These are phyloP conservation scores for Sminthurinus signatus DNA, from an alignment of 1,140 invertebrate species.

Conservation along the genomic window DNA sequence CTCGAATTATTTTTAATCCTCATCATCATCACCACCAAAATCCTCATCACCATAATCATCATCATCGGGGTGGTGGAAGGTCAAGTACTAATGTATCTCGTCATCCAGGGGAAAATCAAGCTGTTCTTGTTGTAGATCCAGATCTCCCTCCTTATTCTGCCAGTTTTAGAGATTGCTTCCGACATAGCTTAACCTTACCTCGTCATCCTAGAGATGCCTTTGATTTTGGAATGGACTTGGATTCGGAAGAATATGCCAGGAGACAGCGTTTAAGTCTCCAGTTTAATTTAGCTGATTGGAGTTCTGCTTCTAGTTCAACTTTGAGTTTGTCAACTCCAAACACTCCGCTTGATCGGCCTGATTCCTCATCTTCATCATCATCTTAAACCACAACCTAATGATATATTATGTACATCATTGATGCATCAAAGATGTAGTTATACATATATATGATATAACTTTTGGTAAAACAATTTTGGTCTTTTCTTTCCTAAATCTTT, in stretches of 20 bases:
- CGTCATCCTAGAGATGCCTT: slow-evolving; percentile 11
- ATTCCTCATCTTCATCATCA: slow-evolving; percentile 19
- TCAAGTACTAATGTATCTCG: no score
- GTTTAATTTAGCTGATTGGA: slow-evolving; percentile 31
- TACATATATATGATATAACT: no score
- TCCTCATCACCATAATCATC: neutral
- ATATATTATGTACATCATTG: neutral
- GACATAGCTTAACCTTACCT: slow-evolving; percentile 36
- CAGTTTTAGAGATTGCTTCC: slow-evolving; percentile 13
- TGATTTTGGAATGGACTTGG: neutral
- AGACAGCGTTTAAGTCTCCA: slow-evolving; percentile 30
- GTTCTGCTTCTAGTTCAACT: slow-evolving; percentile 37
- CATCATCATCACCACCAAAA: neutral
- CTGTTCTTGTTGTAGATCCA: neutral
- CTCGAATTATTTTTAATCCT: neutral
- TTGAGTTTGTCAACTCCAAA: slow-evolving; percentile 31
- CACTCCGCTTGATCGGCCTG: slow-evolving; percentile 14
- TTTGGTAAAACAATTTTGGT: neutral
- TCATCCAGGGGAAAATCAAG: no score
- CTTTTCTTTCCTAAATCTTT: neutral
- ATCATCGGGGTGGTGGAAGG: neutral
- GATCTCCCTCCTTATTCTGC: slow-evolving; percentile 2
- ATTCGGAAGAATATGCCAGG: neutral
- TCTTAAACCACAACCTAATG: neutral
- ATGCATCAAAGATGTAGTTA: neutral